These are phyloP conservation scores for Synergus japonicus DNA, from an alignment of 2,888 invertebrate genomes.

Conservation along the genomic window DNA sequence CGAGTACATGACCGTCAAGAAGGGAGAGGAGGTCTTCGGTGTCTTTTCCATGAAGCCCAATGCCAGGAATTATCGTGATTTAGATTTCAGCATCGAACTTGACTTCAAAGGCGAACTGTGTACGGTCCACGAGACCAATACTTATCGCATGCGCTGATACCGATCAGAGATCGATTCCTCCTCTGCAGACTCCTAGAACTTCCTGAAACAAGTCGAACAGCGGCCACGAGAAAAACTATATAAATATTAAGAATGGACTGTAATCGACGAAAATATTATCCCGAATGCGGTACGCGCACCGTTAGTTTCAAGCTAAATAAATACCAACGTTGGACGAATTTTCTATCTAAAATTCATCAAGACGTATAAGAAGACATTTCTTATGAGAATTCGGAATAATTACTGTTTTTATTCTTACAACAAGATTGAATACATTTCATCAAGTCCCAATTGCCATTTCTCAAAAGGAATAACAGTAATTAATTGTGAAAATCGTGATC, in stretches of 20 bases:
- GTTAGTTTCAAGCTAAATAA: conserved; percentile 29
- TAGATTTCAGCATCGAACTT: conserved; percentile 96
- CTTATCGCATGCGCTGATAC: conserved; percentile 92
- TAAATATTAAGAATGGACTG: conserved; percentile 36
- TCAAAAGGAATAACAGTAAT: not conserved
- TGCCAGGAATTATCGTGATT: conserved; percentile 96
- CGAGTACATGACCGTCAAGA: conserved; percentile 97
- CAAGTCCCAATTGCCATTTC: not conserved
- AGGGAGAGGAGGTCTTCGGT: conserved; percentile 95
- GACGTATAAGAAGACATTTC: not conserved
- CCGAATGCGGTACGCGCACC: conserved; percentile 20
- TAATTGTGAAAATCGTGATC: not conserved
- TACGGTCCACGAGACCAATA: conserved; percentile 90
- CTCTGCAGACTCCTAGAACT: conserved; percentile 12
- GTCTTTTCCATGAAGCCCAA: conserved; percentile 97
- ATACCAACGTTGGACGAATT: not conserved
- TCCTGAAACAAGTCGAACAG: conserved; percentile 3
- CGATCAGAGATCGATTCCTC: conserved; percentile 28
- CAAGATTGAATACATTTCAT: no score
- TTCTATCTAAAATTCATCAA: not conserved
- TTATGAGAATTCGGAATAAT: not conserved
- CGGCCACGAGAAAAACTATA: conserved; percentile 19
- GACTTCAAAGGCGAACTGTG: conserved; percentile 95
- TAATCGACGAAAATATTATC: conserved; percentile 39
- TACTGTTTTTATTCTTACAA: no score